Evolutionary conservation across 2,888 invertebrate genomes (phyloP).

Genomic region (Orchestes rusci): DNA sequence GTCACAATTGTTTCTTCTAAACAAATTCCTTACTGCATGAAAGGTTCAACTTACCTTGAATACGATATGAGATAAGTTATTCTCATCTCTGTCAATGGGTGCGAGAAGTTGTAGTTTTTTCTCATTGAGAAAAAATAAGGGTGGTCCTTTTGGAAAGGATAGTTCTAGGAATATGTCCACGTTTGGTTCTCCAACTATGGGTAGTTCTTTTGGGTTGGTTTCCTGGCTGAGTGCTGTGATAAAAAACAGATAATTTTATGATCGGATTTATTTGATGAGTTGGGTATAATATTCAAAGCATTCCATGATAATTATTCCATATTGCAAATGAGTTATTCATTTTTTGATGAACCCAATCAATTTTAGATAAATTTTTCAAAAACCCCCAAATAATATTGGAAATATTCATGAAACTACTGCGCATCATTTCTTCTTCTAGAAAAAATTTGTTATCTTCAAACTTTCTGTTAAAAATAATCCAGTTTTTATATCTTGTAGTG

Average conservation of each 20-base stretch:
- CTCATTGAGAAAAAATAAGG: slow-evolving; percentile 73
- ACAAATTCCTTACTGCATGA: no score
- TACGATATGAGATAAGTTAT: slow-evolving; percentile 79
- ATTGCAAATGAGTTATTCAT: no score
- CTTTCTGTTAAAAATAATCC: no score
- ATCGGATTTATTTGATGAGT: background rate
- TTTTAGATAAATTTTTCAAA: no score
- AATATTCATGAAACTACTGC: no score
- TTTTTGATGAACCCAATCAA: no score
- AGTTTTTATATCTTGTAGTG: no score
- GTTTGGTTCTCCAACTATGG: slow-evolving; percentile 75
- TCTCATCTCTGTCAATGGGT: slow-evolving; percentile 78
- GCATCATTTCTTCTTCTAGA: no score
- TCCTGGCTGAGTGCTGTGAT: slow-evolving; percentile 60
- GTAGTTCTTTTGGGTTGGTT: slow-evolving; percentile 72
- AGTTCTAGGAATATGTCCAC: slow-evolving; percentile 71
- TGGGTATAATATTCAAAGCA: background rate
- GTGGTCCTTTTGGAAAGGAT: slow-evolving; percentile 71
- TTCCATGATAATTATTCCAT: no score
- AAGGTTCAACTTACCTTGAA: slow-evolving; percentile 77
- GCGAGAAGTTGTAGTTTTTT: slow-evolving; percentile 71
- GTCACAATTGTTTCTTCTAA: no score
- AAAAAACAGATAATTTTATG: background rate
- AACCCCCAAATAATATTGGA: no score
- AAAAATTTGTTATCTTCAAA: no score